These are phyloP conservation scores for Megastigmus dorsalis DNA, from an alignment of 2,888 invertebrate species.

Conservation along the genomic window DNA sequence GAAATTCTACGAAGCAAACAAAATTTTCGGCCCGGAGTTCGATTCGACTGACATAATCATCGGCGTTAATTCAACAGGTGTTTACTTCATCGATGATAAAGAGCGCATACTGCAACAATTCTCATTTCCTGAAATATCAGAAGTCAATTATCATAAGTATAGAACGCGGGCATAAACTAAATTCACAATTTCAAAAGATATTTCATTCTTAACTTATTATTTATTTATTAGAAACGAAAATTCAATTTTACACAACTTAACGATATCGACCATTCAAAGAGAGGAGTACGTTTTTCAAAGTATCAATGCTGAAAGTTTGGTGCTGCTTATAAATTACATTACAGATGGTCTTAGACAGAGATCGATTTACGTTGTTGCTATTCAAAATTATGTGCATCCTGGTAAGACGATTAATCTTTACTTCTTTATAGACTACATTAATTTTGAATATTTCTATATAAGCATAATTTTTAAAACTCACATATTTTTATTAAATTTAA, in stretches of 20 bases:
- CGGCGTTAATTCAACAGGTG: slow-evolving; percentile 95
- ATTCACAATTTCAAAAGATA: neutral
- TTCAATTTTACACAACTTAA: slow-evolving; percentile 80
- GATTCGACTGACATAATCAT: slow-evolving; percentile 85
- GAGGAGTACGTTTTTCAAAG: slow-evolving; percentile 95
- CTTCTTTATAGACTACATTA: too few relatives aligned
- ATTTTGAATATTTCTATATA: too few relatives aligned
- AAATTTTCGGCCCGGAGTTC: slow-evolving; percentile 82
- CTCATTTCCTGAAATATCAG: slow-evolving; percentile 89
- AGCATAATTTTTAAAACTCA: too few relatives aligned
- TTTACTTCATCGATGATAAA: slow-evolving; percentile 93
- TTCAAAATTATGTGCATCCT: slow-evolving; percentile 78
- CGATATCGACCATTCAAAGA: slow-evolving; percentile 87
- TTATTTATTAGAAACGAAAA: slow-evolving; percentile 73
- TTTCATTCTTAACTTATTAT: neutral
- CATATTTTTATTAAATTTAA: too few relatives aligned
- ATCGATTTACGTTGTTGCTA: slow-evolving; percentile 89
- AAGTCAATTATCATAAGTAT: slow-evolving; percentile 79
- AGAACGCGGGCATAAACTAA: too few relatives aligned
- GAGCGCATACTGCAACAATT: slow-evolving; percentile 92
- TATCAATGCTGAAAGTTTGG: slow-evolving; percentile 90
- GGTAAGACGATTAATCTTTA: slow-evolving; percentile 63
- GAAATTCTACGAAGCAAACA: slow-evolving; percentile 93
- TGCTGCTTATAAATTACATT: slow-evolving; percentile 87
- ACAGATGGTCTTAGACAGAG: slow-evolving; percentile 90